phyloP scores from a whole-genome alignment of 2,113 vertebrate species.

The Hippopotamus amphibius region DNA sequence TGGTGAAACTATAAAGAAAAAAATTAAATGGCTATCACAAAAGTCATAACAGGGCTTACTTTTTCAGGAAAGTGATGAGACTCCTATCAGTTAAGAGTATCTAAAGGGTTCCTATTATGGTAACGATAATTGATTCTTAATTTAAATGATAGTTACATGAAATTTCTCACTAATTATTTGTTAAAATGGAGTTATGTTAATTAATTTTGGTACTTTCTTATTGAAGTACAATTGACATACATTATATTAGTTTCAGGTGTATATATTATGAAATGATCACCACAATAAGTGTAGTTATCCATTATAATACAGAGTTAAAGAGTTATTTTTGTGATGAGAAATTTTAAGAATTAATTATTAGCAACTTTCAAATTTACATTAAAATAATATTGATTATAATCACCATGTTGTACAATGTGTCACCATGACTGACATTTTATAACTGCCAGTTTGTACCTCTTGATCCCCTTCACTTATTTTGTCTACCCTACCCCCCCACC shows the following conservation, averaged over 20 bases:
- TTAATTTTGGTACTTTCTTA: neutral
- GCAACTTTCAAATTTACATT: neutral
- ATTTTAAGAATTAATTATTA: neutral
- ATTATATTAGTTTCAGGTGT: no score
- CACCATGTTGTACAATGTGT: neutral
- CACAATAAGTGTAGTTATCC: neutral
- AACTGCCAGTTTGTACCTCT: neutral
- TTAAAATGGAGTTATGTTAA: neutral
- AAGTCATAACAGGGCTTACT: neutral
- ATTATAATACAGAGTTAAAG: neutral
- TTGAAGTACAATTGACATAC: neutral
- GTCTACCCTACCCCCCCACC: neutral
- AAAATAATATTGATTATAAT: neutral
- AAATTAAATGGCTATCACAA: neutral
- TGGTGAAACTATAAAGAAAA: neutral
- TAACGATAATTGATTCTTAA: neutral
- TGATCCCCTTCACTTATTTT: neutral
- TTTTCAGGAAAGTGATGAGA: neutral
- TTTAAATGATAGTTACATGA: neutral
- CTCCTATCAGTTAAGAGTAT: neutral
- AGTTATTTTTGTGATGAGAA: neutral
- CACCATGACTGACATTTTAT: neutral
- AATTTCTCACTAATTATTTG: neutral
- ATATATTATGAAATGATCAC: neutral
- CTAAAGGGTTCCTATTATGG: neutral